Percentiles rank a stretch among this genome's conserved stretches.
Conservation (phyloP, 1,140 invertebrate species). For the Drosophila persimilis region DNA sequence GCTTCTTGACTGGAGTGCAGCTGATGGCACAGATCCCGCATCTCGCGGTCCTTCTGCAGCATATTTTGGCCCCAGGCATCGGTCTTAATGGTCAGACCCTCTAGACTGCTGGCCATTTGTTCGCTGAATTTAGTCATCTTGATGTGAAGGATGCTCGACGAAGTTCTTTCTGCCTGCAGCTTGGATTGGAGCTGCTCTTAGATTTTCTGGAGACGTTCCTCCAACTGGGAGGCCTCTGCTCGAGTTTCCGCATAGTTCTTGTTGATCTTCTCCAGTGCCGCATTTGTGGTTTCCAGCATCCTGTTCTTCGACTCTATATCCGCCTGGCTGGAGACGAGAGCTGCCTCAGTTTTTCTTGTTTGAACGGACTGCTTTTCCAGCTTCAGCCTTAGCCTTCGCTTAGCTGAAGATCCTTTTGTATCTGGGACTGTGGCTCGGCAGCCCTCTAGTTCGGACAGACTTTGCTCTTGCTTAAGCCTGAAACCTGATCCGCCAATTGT, state of each 20-base stretch:
- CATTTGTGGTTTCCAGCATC: constrained; percentile 35
- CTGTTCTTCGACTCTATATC: constrained; percentile 35
- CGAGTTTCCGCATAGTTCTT: constrained; percentile 59
- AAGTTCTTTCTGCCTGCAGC: constrained; percentile 24
- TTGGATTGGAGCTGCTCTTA: constrained; percentile 25
- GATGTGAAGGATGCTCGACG: constrained; percentile 43
- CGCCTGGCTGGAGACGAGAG: constrained; percentile 15
- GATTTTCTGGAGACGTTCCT: constrained; percentile 60
- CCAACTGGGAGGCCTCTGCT: constrained; percentile 50
- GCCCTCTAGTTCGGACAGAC: constrained; percentile 15
- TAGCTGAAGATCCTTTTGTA: too few relatives aligned
- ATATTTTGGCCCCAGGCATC: constrained; percentile 55
- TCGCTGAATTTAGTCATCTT: constrained; percentile 57
- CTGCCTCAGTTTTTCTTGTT: constrained; percentile 13
- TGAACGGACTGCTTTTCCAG: constrained; percentile 8
- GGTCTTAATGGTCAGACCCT: constrained; percentile 39
- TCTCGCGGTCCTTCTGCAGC: constrained; percentile 46
- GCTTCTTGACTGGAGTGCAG: constrained; percentile 23
- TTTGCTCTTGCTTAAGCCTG: constrained; percentile 11
- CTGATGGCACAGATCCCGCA: neutral
- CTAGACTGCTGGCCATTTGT: constrained; percentile 52
- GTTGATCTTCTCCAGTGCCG: constrained; percentile 30
- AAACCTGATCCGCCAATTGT: constrained; percentile 1
- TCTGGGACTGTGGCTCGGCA: too few relatives aligned
- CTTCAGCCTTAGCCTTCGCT: constrained; percentile 5